phyloP scores from a whole-genome alignment of 2,888 invertebrate species.

The Ectropis crepuscularia region DNA sequence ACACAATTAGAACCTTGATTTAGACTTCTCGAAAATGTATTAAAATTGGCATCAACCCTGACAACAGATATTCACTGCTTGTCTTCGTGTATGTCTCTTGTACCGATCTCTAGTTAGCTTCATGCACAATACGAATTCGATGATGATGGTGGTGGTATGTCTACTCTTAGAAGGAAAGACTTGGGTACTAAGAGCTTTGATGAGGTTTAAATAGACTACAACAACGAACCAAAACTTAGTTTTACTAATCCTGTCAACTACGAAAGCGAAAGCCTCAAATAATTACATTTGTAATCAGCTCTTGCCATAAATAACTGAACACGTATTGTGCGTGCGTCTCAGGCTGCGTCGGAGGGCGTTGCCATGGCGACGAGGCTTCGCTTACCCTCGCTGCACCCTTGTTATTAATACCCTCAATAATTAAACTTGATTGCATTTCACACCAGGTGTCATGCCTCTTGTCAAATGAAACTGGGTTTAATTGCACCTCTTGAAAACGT shows the following conservation, averaged over 20 bases:
- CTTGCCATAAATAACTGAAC: constrained; percentile 77
- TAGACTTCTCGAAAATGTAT: too few relatives aligned
- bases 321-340: constrained; percentile 69
- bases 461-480: constrained; percentile 56
- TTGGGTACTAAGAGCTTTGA: too few relatives aligned
- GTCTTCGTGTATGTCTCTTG: too few relatives aligned
- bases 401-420: constrained; percentile 84
- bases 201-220: too few relatives aligned
- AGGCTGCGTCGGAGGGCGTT: constrained; percentile 80
- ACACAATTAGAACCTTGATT: too few relatives aligned
- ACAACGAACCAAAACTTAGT: too few relatives aligned
- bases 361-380: constrained; percentile 71
- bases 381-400: constrained; percentile 79
- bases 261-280: constrained; percentile 50
- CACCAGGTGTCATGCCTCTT: constrained; percentile 82
- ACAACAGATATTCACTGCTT: background rate
- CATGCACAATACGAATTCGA: too few relatives aligned
- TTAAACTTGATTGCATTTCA: constrained; percentile 85
- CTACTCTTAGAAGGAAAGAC: too few relatives aligned
- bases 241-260: constrained; percentile 27
- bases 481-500: constrained; percentile 36
- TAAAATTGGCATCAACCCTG: too few relatives aligned
- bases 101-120: too few relatives aligned
- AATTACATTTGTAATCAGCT: constrained; percentile 79
- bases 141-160: too few relatives aligned